Base-by-base conservation (phyloP, 1,140 invertebrate genomes). In the Eulimnadia texana region DNA sequence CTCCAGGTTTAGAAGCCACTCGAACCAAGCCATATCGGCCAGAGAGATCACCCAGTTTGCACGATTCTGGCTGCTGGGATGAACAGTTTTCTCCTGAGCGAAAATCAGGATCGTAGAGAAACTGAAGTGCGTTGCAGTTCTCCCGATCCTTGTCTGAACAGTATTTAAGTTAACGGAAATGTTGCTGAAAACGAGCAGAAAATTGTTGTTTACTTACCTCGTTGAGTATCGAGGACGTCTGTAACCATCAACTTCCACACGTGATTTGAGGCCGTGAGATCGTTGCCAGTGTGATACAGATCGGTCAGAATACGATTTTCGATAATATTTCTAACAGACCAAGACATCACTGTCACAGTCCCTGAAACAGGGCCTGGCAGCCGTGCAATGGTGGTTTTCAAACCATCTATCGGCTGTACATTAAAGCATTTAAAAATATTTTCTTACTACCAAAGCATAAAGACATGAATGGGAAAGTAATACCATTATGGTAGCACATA, bases 211-310 rank as follows among this genome's bases (percentile, higher is more conserved):
- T 22, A 56, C 10, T n/a, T 65, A 79, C 76, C 63, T 75, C 79
- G 82, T 62, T 84, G 81, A 2, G 81, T 78, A 66, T 91, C 87
- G 16, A 93, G 82, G 60, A 93, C 88, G 70, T 95, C 92, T 0
- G 90, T 93, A 3, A 88, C 86, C 65, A 85, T 90, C 50, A 94
- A 81, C 69, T 91, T 88, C 91, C 92, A 95, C 23, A 83, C 79
- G 71, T 94, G 89, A 65, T 84, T 76, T 0, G 85, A 83, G 50
- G 69, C 64, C 3, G 74, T 69, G 19, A 71, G 68, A 59, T 73
- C 71, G 64, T 72, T 70, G 24, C 68, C 66, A 2, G 72, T 70
- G 63, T 74, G 72, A 64, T 72, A 79, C 3, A 79, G 66, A 63
- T 82, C 78, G 19, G 90, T 82, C 49, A 88, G 79, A 2, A 91